Evolutionary conservation across 2,113 vertebrate genomes (phyloP).

Genomic region (Nymphicus hollandicus): DNA sequence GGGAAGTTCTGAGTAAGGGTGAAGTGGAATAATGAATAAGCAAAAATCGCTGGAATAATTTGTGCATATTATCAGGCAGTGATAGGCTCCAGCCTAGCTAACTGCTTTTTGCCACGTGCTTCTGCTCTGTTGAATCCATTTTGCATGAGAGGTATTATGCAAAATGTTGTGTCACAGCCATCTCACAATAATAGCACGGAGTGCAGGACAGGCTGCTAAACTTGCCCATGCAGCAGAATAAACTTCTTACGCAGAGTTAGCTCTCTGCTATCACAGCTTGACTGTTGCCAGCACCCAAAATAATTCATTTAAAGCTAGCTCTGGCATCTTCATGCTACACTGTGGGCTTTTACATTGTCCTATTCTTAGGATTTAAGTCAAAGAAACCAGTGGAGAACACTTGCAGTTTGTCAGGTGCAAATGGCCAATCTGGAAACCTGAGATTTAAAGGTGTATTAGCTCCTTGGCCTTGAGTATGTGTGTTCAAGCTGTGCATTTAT

Average conservation of each 20-base stretch:
- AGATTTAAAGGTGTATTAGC: not conserved
- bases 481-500: not conserved
- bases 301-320: constrained; percentile 30
- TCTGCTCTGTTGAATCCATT: not conserved
- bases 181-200: not conserved
- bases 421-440: not conserved
- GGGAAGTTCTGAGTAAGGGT: not conserved
- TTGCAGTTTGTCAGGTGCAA: not conserved
- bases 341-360: not conserved
- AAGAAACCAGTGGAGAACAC: not conserved
- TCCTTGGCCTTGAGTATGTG: not conserved
- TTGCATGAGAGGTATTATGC: not conserved
- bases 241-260: constrained; percentile 29
- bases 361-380: not conserved
- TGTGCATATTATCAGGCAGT: not conserved
- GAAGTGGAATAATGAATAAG: not conserved
- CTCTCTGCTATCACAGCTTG: constrained; percentile 38
- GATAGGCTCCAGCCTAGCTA: not conserved
- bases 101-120: not conserved
- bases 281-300: constrained; percentile 48
- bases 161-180: constrained; percentile 7
- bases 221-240: constrained; percentile 39
- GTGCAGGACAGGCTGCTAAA: constrained; percentile 36
- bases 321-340: not conserved
- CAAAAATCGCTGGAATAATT: not conserved